Conservation (phyloP, 2,113 vertebrate species). For the Lathamus discolor region DNA sequence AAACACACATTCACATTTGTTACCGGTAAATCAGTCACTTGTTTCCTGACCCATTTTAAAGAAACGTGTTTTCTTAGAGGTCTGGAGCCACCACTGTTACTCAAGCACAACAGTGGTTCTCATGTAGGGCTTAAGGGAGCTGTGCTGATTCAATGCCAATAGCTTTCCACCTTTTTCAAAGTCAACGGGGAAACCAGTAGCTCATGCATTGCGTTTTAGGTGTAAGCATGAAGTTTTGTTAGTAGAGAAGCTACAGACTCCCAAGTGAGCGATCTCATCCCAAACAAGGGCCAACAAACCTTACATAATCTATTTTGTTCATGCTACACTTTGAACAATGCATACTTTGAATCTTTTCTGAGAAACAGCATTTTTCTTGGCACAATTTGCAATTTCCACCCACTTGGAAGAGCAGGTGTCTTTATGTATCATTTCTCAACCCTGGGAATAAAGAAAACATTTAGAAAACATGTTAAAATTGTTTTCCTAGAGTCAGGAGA, state of each 20-base stretch:
- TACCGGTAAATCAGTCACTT: not conserved
- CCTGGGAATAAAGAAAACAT: not conserved
- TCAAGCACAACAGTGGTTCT: not conserved
- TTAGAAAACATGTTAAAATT: not conserved
- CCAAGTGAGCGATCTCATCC: not conserved
- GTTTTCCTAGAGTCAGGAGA: not conserved
- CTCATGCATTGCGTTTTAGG: not conserved
- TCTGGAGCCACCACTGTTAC: not conserved
- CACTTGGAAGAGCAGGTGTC: constrained; percentile 40
- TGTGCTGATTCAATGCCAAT: not conserved
- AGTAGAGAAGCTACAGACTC: not conserved
- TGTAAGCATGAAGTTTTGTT: not conserved
- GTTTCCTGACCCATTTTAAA: not conserved
- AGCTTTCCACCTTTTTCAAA: not conserved
- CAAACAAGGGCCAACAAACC: not conserved
- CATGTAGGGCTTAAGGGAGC: not conserved
- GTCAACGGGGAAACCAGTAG: not conserved
- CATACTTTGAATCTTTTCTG: constrained; percentile 24
- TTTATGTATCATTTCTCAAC: not conserved
- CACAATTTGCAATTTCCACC: not conserved
- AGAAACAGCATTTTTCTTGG: constrained; percentile 25
- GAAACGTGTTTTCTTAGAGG: not conserved
- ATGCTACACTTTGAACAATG: not conserved
- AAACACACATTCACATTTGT: not conserved
- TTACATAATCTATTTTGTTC: constrained; percentile 20